phyloP scores from a whole-genome alignment of 2,113 vertebrate genomes.

The Heloderma charlesbogerti region DNA sequence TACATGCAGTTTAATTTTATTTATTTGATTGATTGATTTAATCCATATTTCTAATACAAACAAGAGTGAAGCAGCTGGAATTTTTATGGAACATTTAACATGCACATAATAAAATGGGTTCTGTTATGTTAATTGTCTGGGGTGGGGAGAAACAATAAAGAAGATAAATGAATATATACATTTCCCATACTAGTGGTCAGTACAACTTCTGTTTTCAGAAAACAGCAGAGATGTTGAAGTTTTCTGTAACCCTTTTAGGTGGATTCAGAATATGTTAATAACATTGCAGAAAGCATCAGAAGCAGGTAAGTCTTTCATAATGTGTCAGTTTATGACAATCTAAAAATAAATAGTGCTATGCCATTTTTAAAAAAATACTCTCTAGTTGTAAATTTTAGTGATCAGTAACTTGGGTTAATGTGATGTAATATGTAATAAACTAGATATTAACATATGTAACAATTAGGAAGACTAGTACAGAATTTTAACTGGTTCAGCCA shows the following conservation, averaged over 20 bases:
- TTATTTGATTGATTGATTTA: neutral
- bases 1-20: neutral
- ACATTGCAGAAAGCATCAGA: constrained; percentile 77
- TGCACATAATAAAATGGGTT: neutral
- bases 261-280: constrained; percentile 77
- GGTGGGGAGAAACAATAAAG: constrained; percentile 21
- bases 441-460: neutral
- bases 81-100: neutral
- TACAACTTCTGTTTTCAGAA: constrained; percentile 6
- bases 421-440: neutral
- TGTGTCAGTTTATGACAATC: constrained; percentile 9
- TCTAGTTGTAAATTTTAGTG: neutral
- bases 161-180: neutral
- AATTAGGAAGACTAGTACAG: neutral
- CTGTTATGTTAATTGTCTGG: neutral
- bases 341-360: constrained; percentile 6
- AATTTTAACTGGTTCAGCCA: too few species aligned
- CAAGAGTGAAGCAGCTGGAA: neutral
- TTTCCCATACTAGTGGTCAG: neutral
- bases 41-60: neutral
- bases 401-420: neutral
- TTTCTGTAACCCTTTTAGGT: constrained; percentile 74
- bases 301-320: constrained; percentile 77
- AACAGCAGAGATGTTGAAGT: constrained; percentile 16
- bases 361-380: neutral